Evolutionary conservation across 2,797 vertebrate species (phyloP).

Genomic region (Sibirionetta formosa): DNA sequence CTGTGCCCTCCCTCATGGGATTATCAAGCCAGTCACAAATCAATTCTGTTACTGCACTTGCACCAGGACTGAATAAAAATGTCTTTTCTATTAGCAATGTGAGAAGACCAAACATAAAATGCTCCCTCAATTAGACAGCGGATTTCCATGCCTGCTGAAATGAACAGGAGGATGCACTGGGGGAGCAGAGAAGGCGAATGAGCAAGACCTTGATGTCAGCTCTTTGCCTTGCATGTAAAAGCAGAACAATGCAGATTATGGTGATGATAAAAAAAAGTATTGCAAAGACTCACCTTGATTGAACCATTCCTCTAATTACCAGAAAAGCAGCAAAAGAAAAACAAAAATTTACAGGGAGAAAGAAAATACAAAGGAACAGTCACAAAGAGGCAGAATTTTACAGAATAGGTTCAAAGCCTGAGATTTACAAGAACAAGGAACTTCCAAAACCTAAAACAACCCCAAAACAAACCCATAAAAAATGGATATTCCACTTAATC

Average conservation of each 20-base stretch:
- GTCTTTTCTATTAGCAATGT: neutral
- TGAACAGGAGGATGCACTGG: neutral
- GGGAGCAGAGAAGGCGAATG: neutral
- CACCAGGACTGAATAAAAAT: neutral
- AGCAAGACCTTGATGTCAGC: conserved; percentile 4
- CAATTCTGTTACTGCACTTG: neutral
- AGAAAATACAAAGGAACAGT: conserved; percentile 77
- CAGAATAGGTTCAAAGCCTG: conserved; percentile 44
- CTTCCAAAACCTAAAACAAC: neutral
- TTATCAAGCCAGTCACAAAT: neutral
- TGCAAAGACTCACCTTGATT: conserved; percentile 91
- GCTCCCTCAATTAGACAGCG: neutral
- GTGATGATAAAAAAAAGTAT: conserved; percentile 58
- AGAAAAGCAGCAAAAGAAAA: conserved; percentile 86
- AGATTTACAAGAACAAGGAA: neutral
- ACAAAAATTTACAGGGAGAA: conserved; percentile 84
- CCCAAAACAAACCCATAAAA: neutral
- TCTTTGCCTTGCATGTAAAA: conserved; percentile 26
- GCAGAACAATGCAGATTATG: conserved; percentile 59
- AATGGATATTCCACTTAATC: neutral
- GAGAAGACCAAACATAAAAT: neutral
- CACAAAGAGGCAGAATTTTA: conserved; percentile 78
- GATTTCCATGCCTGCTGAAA: conserved; percentile 5
- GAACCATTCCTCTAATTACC: conserved; percentile 93
- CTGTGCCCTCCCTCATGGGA: neutral